Conservation (phyloP, 2,888 invertebrate species). For the Temnothorax ravouxi region DNA sequence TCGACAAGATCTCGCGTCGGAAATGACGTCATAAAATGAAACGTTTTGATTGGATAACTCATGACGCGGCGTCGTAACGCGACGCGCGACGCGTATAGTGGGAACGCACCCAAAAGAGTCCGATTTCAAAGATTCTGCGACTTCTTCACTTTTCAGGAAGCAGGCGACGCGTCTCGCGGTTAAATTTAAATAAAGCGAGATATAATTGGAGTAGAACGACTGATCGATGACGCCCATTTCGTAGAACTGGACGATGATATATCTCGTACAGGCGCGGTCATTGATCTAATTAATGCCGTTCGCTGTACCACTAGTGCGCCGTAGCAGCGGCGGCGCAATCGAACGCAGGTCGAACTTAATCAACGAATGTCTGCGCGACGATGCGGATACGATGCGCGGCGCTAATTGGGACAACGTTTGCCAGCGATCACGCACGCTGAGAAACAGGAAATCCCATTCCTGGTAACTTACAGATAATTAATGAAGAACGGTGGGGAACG, state of each 20-base stretch:
- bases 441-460: constrained; percentile 25
- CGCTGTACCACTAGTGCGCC: background rate
- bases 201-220: constrained; percentile 41
- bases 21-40: no score
- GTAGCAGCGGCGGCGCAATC: background rate
- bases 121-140: background rate
- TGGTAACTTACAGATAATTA: constrained; percentile 23
- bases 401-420: constrained; percentile 42
- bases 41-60: no score
- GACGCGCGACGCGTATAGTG: no score
- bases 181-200: constrained; percentile 26
- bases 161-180: background rate
- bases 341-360: constrained; percentile 43
- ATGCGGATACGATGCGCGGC: constrained; percentile 23
- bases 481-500: constrained; percentile 25
- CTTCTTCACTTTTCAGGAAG: background rate
- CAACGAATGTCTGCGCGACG: constrained; percentile 47
- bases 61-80: no score
- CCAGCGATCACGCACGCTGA: background rate
- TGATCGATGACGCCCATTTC: constrained; percentile 43
- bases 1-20: no score
- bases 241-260: constrained; percentile 39
- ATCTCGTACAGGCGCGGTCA: constrained; percentile 46
- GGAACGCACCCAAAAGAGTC: no score
- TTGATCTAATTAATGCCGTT: constrained; percentile 55